phyloP scores from a whole-genome alignment of 2,797 vertebrate species.

The Coranthus polyacanthus region DNA sequence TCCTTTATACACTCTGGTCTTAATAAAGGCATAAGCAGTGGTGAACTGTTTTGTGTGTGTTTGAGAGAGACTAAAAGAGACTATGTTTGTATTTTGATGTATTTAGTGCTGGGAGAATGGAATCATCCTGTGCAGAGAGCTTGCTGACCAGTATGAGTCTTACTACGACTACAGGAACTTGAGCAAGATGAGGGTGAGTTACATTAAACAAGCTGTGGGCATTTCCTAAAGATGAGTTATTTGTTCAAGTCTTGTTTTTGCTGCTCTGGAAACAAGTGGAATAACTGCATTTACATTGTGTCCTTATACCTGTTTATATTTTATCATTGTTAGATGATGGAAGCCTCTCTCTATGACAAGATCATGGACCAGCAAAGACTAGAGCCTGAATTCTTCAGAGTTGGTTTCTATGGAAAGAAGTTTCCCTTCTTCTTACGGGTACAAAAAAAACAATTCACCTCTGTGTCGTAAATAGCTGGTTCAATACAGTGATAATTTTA shows the following conservation, averaged over 20 bases:
- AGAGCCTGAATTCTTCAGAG: constrained; percentile 98
- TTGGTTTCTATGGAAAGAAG: constrained; percentile 99
- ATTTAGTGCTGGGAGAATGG: constrained; percentile 99
- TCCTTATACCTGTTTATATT: not conserved
- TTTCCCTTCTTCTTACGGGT: constrained; percentile 99
- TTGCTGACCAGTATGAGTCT: constrained; percentile 98
- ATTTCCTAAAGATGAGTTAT: not conserved
- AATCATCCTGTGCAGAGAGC: constrained; percentile 96
- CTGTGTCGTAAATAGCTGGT: constrained; percentile 11
- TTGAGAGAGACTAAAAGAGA: not conserved
- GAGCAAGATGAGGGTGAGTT: constrained; percentile 98
- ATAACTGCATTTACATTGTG: not conserved
- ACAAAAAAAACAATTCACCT: constrained; percentile 65
- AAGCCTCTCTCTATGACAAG: constrained; percentile 98
- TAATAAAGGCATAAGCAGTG: not conserved
- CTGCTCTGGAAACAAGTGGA: no score
- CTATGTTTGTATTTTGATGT: constrained; percentile 12
- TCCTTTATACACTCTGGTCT: not conserved
- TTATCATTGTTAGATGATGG: constrained; percentile 90
- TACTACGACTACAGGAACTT: constrained; percentile 99
- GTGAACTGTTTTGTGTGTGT: not conserved
- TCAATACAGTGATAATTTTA: constrained; percentile 14
- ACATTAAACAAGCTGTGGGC: no score
- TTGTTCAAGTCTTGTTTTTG: not conserved
- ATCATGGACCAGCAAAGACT: constrained; percentile 99